Evolutionary conservation across 2,113 vertebrate species (phyloP), one percentile per base, ranked within the genome.

Genomic region (Paradisaea rubra): DNA sequence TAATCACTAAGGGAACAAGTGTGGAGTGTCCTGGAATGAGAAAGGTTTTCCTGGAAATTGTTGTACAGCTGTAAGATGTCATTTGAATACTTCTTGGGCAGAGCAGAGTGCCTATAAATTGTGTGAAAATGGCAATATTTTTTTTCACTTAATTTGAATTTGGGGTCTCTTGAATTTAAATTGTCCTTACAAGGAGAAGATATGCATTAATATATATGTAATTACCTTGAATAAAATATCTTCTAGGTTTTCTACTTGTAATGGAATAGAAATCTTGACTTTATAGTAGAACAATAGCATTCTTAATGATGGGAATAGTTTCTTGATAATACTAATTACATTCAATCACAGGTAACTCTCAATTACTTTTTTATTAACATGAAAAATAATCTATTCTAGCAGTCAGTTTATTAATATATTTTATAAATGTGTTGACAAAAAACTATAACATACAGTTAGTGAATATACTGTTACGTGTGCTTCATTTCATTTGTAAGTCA

Each of bases 241-340:
- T 82, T 80, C 60, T 64, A 64, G 59, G 41, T 24, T 90, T 94
- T 82, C 54, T 57, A 28, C 64, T 94, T 84, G 49, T 41, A 71
- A 94, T 86, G 83, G 16, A 87, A 61, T 15, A 89, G 44, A 73
- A 89, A 91, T 68, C 35, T 87, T 93, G 53, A 66, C 20, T 81
- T 69, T 25, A 42, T 49, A 42, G 19, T 61, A 90, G 57, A 87
- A 91, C 17, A 90, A 76, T 61, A 90, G 4, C 42, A 73, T 91
- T 88, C 27, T 64, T 91, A 79, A 92, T 72, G 56, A 18, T 86
- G 30, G 91, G 91, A 89, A 92, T 82, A 85, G 11, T 64, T 89
- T 80, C 47, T 78, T 83, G 88, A 86, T 97, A 95, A 81, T 88
- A 44, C 33, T 94, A 89, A 96, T 94, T 94, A 90, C 17, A 85